A percentile compares a stretch with the other conserved stretches of the same genome.
Conservation (phyloP, 1,140 invertebrate species). For the Drosophila cardini region DNA sequence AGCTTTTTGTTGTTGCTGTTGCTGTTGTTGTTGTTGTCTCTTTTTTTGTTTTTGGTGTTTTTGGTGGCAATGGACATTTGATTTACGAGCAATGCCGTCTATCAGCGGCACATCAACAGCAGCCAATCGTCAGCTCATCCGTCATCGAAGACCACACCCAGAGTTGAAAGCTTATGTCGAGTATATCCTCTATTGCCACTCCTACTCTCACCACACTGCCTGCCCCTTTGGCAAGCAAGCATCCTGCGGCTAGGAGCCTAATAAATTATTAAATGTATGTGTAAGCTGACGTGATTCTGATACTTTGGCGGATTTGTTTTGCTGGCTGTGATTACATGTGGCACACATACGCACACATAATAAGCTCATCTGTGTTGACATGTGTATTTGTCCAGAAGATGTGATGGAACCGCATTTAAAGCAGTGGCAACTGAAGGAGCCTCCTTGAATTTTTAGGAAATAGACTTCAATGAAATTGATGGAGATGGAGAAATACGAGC, state of each 20-base stretch:
- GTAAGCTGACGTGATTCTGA: conserved; percentile 67
- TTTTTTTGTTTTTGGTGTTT: neutral
- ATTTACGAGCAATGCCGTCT: conserved; percentile 68
- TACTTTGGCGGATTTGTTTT: conserved; percentile 48
- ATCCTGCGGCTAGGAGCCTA: conserved; percentile 23
- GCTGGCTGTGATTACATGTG: conserved; percentile 21
- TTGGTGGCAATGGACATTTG: conserved; percentile 45
- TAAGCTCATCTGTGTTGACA: conserved; percentile 30
- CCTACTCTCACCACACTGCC: neutral
- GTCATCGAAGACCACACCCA: conserved; percentile 59
- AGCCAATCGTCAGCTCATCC: conserved; percentile 68
- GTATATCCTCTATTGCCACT: neutral
- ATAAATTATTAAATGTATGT: conserved; percentile 68
- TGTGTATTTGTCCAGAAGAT: conserved; percentile 15
- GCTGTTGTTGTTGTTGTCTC: neutral
- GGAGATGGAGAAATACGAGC: too few relatives aligned
- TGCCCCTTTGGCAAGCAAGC: neutral
- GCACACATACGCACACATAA: neutral
- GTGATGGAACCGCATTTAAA: neutral
- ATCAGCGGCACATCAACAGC: conserved; percentile 66
- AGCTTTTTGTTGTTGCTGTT: conserved; percentile 1
- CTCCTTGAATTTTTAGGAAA: conserved; percentile 16
- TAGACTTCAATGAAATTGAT: neutral
- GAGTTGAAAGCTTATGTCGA: conserved; percentile 19
- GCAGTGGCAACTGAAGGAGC: neutral